These are phyloP conservation scores for Battus philenor DNA, from an alignment of 1,140 invertebrate species.

Conservation along the genomic window DNA sequence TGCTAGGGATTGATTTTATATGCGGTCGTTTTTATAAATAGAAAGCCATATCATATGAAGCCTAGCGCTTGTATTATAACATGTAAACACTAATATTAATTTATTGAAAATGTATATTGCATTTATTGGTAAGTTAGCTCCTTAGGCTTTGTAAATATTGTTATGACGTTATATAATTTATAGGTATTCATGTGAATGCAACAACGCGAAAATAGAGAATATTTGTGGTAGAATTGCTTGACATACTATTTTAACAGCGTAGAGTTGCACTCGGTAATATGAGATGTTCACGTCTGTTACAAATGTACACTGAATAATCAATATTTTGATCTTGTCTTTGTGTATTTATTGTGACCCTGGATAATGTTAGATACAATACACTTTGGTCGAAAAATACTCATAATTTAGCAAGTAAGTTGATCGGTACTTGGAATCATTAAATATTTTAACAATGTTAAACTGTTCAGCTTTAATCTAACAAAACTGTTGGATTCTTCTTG, in stretches of 20 bases:
- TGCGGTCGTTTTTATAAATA: slow-evolving; percentile 50
- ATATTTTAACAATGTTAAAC: slow-evolving; percentile 25
- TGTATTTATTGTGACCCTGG: slow-evolving; percentile 56
- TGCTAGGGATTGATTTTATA: slow-evolving; percentile 43
- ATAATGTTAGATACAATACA: slow-evolving; percentile 35
- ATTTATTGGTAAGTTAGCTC: slow-evolving; percentile 69
- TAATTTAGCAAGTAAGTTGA: slow-evolving; percentile 29
- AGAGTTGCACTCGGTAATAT: slow-evolving; percentile 55
- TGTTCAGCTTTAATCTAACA: slow-evolving; percentile 29
- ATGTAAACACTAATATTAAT: slow-evolving; percentile 69
- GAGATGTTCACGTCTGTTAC: slow-evolving; percentile 53
- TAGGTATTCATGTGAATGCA: slow-evolving; percentile 57
- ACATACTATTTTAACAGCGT: slow-evolving; percentile 49
- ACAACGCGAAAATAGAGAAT: slow-evolving; percentile 52
- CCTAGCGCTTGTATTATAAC: slow-evolving; percentile 70
- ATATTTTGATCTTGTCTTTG: slow-evolving; percentile 63
- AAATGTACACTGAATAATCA: slow-evolving; percentile 46
- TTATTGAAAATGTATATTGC: slow-evolving; percentile 72
- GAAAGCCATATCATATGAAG: slow-evolving; percentile 73
- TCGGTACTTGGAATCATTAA: slow-evolving; percentile 28
- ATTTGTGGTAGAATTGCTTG: slow-evolving; percentile 69
- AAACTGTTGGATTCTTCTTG: slow-evolving; percentile 32
- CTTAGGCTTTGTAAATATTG: slow-evolving; percentile 76
- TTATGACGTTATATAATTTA: slow-evolving; percentile 76
- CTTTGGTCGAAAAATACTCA: slow-evolving; percentile 21